Conservation (phyloP, 2,113 vertebrate species). For the Corythoichthys haematopterus region DNA sequence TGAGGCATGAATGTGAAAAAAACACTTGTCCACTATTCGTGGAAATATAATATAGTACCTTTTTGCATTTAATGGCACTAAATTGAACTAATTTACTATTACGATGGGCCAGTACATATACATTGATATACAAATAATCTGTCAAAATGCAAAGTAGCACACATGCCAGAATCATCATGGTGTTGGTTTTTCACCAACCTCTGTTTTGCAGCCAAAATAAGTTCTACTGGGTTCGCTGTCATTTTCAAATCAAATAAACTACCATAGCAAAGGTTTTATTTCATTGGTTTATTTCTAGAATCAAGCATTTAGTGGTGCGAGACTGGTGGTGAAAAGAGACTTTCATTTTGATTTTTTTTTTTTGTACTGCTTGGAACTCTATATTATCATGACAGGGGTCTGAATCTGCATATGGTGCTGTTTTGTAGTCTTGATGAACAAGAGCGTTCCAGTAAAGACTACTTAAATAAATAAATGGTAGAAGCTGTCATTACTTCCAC, state of each 20-base stretch:
- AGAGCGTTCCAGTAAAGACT: constrained; percentile 44
- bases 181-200: not conserved
- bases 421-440: constrained; percentile 48
- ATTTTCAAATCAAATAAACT: constrained; percentile 66
- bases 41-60: not conserved
- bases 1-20: not conserved
- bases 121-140: not conserved
- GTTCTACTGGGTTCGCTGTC: constrained; percentile 26
- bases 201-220: constrained; percentile 21
- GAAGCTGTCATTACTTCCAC: constrained; percentile 62
- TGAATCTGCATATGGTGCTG: constrained; percentile 34
- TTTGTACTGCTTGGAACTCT: constrained; percentile 50
- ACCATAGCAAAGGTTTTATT: constrained; percentile 17
- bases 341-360: constrained; percentile 49
- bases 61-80: not conserved
- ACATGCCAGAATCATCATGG: constrained; percentile 17
- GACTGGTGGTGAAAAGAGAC: constrained; percentile 57
- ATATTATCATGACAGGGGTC: constrained; percentile 46
- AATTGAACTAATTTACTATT: not conserved
- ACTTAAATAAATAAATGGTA: constrained; percentile 43
- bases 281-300: constrained; percentile 44
- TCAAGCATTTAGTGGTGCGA: constrained; percentile 69
- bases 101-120: not conserved
- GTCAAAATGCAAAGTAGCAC: constrained; percentile 5
- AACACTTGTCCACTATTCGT: not conserved